Base-by-base conservation (phyloP, 2,888 invertebrate species). In the Brachyptera putata region DNA sequence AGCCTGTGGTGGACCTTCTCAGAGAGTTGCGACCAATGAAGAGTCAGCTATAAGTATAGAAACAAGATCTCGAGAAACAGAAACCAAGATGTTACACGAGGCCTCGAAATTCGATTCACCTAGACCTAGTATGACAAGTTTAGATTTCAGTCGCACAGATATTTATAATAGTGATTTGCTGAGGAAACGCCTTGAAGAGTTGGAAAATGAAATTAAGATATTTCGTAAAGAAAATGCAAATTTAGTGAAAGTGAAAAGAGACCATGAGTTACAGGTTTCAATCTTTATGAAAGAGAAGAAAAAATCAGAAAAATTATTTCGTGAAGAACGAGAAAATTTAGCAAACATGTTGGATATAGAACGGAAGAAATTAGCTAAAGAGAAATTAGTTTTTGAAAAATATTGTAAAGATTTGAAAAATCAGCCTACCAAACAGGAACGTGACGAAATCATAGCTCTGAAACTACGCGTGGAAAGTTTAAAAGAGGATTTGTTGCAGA, bases 281-380 rank as follows among this genome's bases (percentile, higher is more conserved):
- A 79, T 75, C 73, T 80, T 77, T 71, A 76, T 72, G 71, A 83
- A 84, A 69, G 85, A 87, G 62, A 83, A 83, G 68, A 72, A 77
- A 41, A 69, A 74, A 57, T 72, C 76, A 62, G 73, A 77, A 61
- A 73, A 68, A 55, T 74, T 76, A 48, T 77, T 79, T 67, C 78
- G 81, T 70, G 81, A 83, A 60, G 85, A 86, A 64, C 81, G 83
- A 70, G 81, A 84, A 53, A 77, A 82, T 66, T 76, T 83, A 22
- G 84, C 86, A 70, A 82, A 83, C 66, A 81, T 81, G 71, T 71
- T 87, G 67, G 83, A 84, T 61, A 86, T 87, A 68, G 87, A 87
- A 71, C 84, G 82, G 64, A 83, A 84, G 67, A 85, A 84, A 70
- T 71, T 88, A 7, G 75, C 76, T n/a, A 82, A 84, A 63, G 86